A percentile compares a stretch with the other conserved stretches of the same genome.
Conservation (phyloP, 2,113 vertebrate genomes). For the Oryzias curvinotus region DNA sequence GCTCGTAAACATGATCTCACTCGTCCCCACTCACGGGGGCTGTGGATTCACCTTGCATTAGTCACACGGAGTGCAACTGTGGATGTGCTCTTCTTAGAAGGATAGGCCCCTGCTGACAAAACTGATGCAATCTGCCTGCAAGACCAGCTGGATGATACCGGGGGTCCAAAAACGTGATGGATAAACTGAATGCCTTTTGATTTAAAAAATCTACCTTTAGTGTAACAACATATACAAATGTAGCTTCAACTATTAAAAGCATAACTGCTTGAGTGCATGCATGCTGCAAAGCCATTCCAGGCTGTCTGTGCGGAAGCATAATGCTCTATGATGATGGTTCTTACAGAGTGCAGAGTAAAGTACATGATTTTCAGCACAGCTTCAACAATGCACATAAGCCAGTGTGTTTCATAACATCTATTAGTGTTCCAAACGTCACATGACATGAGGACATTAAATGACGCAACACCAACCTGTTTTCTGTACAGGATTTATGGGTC, state of each 20-base stretch:
- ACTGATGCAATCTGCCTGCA: conserved; percentile 72
- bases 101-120: background rate
- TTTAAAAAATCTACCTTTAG: background rate
- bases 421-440: conserved; percentile 28
- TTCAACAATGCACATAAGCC: background rate
- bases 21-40: conserved; percentile 17
- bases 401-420: conserved; percentile 31
- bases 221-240: no score
- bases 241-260: no score
- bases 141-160: conserved; percentile 30
- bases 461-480: conserved; percentile 52
- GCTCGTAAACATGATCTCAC: conserved; percentile 47
- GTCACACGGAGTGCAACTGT: background rate
- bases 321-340: no score
- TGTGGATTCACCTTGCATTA: conserved; percentile 23
- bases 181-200: background rate
- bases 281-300: no score
- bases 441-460: conserved; percentile 40
- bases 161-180: conserved; percentile 17
- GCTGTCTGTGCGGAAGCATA: no score
- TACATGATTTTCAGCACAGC: background rate
- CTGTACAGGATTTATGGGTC: background rate
- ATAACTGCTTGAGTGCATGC: no score
- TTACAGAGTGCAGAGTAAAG: background rate
- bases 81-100: conserved; percentile 12